phyloP scores from a whole-genome alignment of 1,140 invertebrate species.

The Diprion similis region DNA sequence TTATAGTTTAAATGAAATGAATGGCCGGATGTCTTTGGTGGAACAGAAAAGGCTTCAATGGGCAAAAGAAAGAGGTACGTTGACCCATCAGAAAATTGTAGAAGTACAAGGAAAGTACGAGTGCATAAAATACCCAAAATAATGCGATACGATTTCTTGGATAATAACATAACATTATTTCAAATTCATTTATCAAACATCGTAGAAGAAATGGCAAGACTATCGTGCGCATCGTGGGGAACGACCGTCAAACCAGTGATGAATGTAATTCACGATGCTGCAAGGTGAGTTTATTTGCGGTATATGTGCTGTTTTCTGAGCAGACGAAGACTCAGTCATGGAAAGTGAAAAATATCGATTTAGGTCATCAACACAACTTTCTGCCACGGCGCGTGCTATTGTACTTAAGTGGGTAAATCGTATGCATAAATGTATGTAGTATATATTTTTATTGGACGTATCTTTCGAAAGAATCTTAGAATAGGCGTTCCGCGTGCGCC shows the following conservation, averaged over 20 bases:
- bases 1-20: conserved; percentile 35
- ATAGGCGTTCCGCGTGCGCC: too few relatives aligned
- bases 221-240: conserved; percentile 63
- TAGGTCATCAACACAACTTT: too few relatives aligned
- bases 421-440: too few relatives aligned
- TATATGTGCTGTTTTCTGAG: too few relatives aligned
- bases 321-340: too few relatives aligned
- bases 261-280: conserved; percentile 32
- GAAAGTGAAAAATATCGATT: too few relatives aligned
- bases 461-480: too few relatives aligned
- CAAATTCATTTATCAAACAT: conserved; percentile 23
- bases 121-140: background rate
- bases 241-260: conserved; percentile 32
- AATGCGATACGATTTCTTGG: background rate
- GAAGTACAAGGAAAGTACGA: background rate
- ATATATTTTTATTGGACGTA: too few relatives aligned
- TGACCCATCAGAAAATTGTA: background rate
- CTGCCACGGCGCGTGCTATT: too few relatives aligned
- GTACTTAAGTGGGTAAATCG: too few relatives aligned
- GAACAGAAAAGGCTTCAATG: conserved; percentile 80
- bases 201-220: conserved; percentile 70
- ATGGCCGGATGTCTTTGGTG: conserved; percentile 66
- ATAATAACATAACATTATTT: background rate
- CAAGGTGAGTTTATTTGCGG: conserved; percentile 34
- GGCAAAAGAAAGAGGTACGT: conserved; percentile 75